phyloP scores from a whole-genome alignment of 2,113 vertebrate species.

The Chlorodrepanis virens region DNA sequence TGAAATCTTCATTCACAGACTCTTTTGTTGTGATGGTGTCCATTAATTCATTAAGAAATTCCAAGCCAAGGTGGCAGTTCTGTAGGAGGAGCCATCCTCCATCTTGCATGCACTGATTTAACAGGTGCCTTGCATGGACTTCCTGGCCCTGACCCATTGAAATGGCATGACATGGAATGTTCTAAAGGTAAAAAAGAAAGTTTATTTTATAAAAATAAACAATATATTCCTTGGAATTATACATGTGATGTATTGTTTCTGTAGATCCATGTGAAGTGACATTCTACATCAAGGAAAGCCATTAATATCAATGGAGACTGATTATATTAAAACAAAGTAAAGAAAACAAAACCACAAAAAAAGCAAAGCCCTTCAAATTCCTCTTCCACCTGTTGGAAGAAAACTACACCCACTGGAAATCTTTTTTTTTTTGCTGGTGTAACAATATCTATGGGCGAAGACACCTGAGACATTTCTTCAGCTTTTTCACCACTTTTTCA shows the following conservation, averaged over 20 bases:
- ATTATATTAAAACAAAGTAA: neutral
- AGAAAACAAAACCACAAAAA: neutral
- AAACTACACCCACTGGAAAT: neutral
- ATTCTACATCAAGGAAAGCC: neutral
- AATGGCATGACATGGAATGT: constrained; percentile 73
- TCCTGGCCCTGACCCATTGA: constrained; percentile 90
- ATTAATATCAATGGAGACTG: neutral
- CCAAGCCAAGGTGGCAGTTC: constrained; percentile 85
- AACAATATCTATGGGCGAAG: neutral
- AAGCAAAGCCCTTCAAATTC: neutral
- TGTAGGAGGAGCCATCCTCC: constrained; percentile 87
- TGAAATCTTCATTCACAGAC: constrained; percentile 65
- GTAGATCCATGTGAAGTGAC: neutral
- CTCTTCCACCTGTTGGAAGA: neutral
- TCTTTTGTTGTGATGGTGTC: constrained; percentile 72
- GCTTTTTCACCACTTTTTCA: neutral
- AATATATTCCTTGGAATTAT: neutral
- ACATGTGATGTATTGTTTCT: neutral
- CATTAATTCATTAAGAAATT: constrained; percentile 82
- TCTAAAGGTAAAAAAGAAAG: constrained; percentile 51
- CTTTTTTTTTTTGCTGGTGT: neutral
- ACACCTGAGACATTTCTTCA: neutral
- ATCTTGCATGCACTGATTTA: constrained; percentile 78
- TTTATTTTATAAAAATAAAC: neutral
- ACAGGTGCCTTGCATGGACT: constrained; percentile 78